phyloP scores from a whole-genome alignment of 1,140 invertebrate species.

The Catajapyx aquilonaris region DNA sequence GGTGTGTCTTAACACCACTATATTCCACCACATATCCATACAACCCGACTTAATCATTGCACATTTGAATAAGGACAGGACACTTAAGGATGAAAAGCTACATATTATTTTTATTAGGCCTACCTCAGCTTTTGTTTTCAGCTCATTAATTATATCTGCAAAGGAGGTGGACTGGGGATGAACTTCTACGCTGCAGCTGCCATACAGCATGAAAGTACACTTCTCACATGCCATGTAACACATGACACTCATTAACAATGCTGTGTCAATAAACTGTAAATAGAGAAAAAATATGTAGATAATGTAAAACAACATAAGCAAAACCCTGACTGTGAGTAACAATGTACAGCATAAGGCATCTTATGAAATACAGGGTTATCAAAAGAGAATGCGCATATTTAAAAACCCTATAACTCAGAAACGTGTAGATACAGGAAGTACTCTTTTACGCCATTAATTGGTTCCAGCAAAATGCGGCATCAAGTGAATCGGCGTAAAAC shows the following conservation, averaged over 20 bases:
- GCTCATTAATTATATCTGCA: not conserved
- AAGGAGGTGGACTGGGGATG: not conserved
- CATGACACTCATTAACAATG: not conserved
- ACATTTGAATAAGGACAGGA: not conserved
- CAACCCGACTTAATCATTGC: not conserved
- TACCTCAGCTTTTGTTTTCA: not conserved
- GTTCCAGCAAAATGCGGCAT: too few species aligned
- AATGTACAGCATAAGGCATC: not conserved
- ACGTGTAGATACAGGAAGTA: not conserved
- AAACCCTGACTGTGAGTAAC: not conserved
- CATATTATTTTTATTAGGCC: not conserved
- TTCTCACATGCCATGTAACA: not conserved
- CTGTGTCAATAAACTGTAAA: not conserved
- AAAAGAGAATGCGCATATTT: not conserved
- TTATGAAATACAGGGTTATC: not conserved
- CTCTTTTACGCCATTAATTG: too few species aligned
- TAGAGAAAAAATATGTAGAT: not conserved
- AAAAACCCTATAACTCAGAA: not conserved
- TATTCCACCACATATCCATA: not conserved
- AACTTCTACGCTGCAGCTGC: not conserved
- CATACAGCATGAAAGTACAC: not conserved
- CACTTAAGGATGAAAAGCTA: not conserved
- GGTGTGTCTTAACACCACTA: too few species aligned
- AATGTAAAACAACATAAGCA: not conserved
- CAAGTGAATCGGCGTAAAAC: too few species aligned